Evolutionary conservation across 2,888 invertebrate species (phyloP).

Genomic region (Rapana venosa): DNA sequence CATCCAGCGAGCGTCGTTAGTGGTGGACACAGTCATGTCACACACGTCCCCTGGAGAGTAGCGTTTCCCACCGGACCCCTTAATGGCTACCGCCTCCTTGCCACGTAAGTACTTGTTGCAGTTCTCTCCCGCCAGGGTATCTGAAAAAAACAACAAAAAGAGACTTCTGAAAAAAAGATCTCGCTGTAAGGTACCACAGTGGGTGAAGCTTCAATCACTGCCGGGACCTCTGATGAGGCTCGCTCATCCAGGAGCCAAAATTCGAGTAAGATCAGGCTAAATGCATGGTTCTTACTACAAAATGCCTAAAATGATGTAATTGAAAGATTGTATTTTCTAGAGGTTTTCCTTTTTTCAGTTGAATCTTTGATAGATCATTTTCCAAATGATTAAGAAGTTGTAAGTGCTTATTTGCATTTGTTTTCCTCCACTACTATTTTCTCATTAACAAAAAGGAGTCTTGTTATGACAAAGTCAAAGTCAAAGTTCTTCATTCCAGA

Average conservation of each 20-base stretch:
- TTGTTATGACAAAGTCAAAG: too few relatives aligned
- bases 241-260: not conserved
- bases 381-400: too few relatives aligned
- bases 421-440: too few relatives aligned
- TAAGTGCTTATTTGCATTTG: too few relatives aligned
- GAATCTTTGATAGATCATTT: too few relatives aligned
- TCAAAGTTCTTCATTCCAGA: too few relatives aligned
- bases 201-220: not conserved
- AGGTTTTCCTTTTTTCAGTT: too few relatives aligned
- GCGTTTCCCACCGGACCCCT: slow-evolving; percentile 18
- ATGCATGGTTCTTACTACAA: not conserved
- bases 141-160: not conserved
- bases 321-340: too few relatives aligned
- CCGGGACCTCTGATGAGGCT: not conserved
- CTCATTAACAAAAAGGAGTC: too few relatives aligned
- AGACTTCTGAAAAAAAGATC: too few relatives aligned
- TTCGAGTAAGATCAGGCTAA: too few relatives aligned
- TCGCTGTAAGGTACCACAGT: too few relatives aligned
- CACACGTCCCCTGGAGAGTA: slow-evolving; percentile 31
- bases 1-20: slow-evolving; percentile 44
- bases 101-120: slow-evolving; percentile 33
- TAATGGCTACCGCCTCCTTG: slow-evolving; percentile 38
- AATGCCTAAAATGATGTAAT: not conserved
- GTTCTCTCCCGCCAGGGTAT: slow-evolving; percentile 20
- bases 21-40: slow-evolving; percentile 45